Base-by-base conservation (phyloP, 2,113 vertebrate genomes). In the Chlamydotis undulata region DNA sequence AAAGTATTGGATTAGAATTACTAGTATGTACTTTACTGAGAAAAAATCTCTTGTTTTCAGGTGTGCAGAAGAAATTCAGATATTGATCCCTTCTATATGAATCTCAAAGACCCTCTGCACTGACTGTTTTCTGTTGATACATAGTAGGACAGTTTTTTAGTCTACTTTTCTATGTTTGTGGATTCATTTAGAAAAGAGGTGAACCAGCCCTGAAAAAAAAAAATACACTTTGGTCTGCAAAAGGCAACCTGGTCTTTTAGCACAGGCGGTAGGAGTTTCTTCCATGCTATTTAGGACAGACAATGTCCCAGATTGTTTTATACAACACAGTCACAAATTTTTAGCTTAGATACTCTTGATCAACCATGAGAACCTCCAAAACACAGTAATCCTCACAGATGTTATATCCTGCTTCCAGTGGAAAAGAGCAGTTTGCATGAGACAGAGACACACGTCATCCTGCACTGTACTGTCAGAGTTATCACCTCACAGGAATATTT, bases 221-320 rank as follows among this genome's bases (percentile, higher is more conserved):
- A 43, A 83, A 55, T 8, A 21, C 8, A 8, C 9, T 49, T 61
- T 16, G 14, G 25, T 83, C 31, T 64, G 5, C 39, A 68, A 39
- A 76, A 73, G 11, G 28, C 22, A 64, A 80, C 12, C 14, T 39
- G 31, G 4, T 22, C 3, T 60, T 73, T 71, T 70, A 57, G 28
- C 11, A 60, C 3, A 64, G 10, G 18, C 1, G 1, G 55, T 9
- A 3, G 69, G 8, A 85, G 21, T 23, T 18, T 25, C 25, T 59
- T 33, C 41, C 12, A 3, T 1, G 0, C 41, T 57, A 6, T 49
- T 31, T 19, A 14, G 29, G 41, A 18, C 3, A 25, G 10, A 9
- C 6, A 13, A 5, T 6, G 6, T 28, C 57, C 26, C 22, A 68
- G 59, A 21, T 25, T 31, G 5, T 68, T 80, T 52, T 52, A 39